A percentile compares a stretch with the other conserved stretches of the same genome.
Evolutionary conservation across 2,113 vertebrate genomes (phyloP).

Genomic region (Cygnus atratus): DNA sequence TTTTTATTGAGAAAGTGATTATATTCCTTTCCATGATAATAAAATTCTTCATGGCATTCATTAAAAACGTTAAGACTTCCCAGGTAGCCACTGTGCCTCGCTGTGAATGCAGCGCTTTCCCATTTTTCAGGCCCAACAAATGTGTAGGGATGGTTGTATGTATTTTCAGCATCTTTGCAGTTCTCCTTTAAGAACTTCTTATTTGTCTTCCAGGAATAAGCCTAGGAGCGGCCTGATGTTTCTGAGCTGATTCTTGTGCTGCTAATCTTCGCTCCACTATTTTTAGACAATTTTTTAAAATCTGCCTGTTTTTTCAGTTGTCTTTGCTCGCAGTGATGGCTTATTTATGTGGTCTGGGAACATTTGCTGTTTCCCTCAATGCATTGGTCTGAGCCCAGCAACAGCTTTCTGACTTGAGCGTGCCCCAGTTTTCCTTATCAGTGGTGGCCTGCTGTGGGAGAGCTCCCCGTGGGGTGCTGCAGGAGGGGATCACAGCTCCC

Average conservation of each 20-base stretch:
- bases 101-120: background rate
- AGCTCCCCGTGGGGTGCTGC: background rate
- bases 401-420: background rate
- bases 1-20: conserved; percentile 14
- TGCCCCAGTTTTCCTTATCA: background rate
- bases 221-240: conserved; percentile 33
- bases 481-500: background rate
- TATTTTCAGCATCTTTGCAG: background rate
- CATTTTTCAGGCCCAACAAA: background rate
- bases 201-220: conserved; percentile 21
- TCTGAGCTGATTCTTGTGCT: conserved; percentile 34
- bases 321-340: background rate
- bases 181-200: background rate
- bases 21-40: conserved; percentile 7
- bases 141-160: background rate
- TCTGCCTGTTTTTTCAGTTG: conserved; percentile 34
- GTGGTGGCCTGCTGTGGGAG: background rate
- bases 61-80: conserved; percentile 42
- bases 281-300: conserved; percentile 45
- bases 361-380: background rate
- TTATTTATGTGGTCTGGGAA: background rate
- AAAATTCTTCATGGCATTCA: conserved; percentile 17
- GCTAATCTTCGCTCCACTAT: conserved; percentile 56
- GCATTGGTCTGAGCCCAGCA: background rate
- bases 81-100: background rate